Evolutionary conservation across 2,113 vertebrate genomes (phyloP).

Genomic region (Seriola dumerili): DNA sequence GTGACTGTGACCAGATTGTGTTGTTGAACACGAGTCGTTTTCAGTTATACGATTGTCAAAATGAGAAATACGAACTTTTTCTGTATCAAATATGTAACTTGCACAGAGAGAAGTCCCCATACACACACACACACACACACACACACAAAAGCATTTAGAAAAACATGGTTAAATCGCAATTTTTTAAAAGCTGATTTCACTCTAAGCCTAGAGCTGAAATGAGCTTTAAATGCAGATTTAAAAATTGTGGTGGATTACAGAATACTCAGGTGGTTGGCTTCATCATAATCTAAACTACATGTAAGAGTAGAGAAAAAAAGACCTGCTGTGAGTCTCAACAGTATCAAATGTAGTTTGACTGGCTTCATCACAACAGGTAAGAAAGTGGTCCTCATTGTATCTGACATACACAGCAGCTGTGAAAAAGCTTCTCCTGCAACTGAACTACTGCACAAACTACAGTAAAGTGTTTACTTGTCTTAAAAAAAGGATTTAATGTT

Average conservation of each 20-base stretch:
- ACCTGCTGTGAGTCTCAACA: neutral
- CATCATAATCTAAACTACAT: constrained; percentile 12
- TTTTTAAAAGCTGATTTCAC: constrained; percentile 69
- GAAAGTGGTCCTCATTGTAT: neutral
- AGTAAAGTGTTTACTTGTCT: too few species aligned
- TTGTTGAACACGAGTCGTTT: constrained; percentile 6
- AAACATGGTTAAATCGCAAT: constrained; percentile 51
- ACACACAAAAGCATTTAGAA: constrained; percentile 29
- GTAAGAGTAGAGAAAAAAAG: neutral
- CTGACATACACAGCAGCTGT: neutral
- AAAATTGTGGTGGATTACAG: constrained; percentile 67
- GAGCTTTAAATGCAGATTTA: constrained; percentile 74
- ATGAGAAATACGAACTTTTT: neutral
- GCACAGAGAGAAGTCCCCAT: neutral
- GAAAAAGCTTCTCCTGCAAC: neutral
- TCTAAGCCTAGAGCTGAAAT: constrained; percentile 67
- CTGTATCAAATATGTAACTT: neutral
- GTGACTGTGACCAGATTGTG: neutral
- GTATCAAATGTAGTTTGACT: neutral
- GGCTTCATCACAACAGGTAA: neutral
- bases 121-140: neutral
- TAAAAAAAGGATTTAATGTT: neutral
- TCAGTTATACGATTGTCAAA: neutral
- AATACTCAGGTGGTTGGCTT: constrained; percentile 51
- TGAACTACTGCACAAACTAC: too few species aligned